A percentile compares a stretch with the other conserved stretches of the same genome.
Evolutionary conservation across 2,797 vertebrate genomes (phyloP).

Genomic region (Alfaro cultratus): DNA sequence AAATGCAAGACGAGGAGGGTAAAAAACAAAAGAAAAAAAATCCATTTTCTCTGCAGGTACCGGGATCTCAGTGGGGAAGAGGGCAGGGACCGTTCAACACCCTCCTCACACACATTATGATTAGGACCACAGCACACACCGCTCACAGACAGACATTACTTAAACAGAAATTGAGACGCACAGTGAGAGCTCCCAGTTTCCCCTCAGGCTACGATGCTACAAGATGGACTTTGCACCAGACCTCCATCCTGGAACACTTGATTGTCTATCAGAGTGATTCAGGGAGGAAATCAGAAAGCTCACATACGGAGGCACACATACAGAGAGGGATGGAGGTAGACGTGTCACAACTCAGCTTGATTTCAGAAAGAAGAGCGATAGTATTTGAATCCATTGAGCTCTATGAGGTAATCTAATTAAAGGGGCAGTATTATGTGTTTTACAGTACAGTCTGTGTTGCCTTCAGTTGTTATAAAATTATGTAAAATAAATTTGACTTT

Average conservation of each 20-base stretch:
- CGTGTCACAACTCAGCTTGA: neutral
- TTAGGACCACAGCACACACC: conserved; percentile 35
- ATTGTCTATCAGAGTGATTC: conserved; percentile 12
- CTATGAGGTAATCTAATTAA: neutral
- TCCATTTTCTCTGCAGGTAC: conserved; percentile 65
- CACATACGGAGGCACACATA: neutral
- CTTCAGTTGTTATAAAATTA: too few relatives aligned
- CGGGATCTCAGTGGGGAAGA: conserved; percentile 38
- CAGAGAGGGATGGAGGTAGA: conserved; percentile 3
- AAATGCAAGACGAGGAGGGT: conserved; percentile 12
- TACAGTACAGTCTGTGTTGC: too few relatives aligned
- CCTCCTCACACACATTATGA: conserved; percentile 37
- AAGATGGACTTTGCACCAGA: conserved; percentile 37
- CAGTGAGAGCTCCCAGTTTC: conserved; percentile 52
- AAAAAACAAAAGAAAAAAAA: conserved; percentile 62
- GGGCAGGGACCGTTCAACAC: conserved; percentile 33
- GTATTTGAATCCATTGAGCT: neutral
- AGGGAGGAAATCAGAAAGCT: conserved; percentile 23
- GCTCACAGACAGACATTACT: conserved; percentile 30
- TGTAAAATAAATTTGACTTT: too few relatives aligned
- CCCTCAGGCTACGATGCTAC: conserved; percentile 27
- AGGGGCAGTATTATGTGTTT: too few relatives aligned
- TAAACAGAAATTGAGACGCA: conserved; percentile 50
- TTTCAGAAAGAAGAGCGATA: neutral
- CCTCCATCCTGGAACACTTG: conserved; percentile 27